A percentile compares a stretch with the other conserved stretches of the same genome.
These are phyloP conservation scores for Atta cephalotes DNA, from an alignment of 1,140 invertebrate species.

Conservation along the genomic window DNA sequence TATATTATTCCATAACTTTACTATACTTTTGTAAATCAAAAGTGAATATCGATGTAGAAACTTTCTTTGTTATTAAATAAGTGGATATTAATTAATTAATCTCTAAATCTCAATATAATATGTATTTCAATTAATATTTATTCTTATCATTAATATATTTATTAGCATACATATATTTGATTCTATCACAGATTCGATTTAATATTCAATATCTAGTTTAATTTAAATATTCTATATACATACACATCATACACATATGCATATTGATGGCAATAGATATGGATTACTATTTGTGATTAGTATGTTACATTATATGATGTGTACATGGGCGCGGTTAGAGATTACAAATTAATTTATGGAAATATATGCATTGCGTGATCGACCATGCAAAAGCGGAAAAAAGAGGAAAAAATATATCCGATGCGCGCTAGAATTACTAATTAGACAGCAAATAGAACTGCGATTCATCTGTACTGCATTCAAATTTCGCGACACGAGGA, in stretches of 20 bases:
- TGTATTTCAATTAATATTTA: background rate
- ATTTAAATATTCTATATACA: slow-evolving; percentile 10
- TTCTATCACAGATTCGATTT: background rate
- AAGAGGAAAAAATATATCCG: background rate
- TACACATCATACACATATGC: background rate
- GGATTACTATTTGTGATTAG: slow-evolving; percentile 31
- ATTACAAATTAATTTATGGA: slow-evolving; percentile 66
- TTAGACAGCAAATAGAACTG: background rate
- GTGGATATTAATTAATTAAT: background rate
- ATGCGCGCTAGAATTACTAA: slow-evolving; percentile 43
- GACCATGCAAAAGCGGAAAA: slow-evolving; percentile 27
- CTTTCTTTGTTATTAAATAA: background rate
- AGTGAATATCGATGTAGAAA: background rate
- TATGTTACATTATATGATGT: background rate
- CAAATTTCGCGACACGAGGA: background rate
- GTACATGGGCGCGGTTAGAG: slow-evolving; percentile 61
- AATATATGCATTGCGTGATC: slow-evolving; percentile 64
- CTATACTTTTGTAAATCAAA: background rate
- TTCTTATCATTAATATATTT: background rate
- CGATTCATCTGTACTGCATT: background rate
- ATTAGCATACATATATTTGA: background rate
- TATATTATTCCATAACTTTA: background rate
- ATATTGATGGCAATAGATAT: background rate
- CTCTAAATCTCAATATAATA: slow-evolving; percentile 14
- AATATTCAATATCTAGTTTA: background rate